Conservation (phyloP, 2,888 invertebrate genomes). For the Aphodius sticticus region DNA sequence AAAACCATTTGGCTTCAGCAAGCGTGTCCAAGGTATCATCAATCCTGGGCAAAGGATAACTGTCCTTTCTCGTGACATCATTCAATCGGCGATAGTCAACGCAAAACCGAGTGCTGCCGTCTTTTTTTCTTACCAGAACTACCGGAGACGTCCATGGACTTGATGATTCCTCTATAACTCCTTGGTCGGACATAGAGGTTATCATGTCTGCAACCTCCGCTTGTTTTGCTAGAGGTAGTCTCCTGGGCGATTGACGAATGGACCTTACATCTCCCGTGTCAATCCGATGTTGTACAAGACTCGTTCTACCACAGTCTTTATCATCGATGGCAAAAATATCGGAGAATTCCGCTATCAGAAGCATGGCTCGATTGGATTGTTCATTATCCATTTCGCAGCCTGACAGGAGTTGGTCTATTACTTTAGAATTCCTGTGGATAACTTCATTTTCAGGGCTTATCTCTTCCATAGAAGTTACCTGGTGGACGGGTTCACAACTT, state of each 20-base stretch:
- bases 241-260: conserved; percentile 8
- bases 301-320: conserved; percentile 5
- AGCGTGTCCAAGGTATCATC: conserved; percentile 36
- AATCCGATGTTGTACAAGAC: background rate
- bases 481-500: too few relatives aligned
- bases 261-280: background rate
- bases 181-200: too few relatives aligned
- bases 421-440: background rate
- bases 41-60: too few relatives aligned
- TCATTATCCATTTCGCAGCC: background rate
- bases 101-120: too few relatives aligned
- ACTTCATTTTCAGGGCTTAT: background rate
- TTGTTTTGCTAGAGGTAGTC: conserved; percentile 13
- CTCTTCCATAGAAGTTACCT: too few relatives aligned
- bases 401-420: background rate
- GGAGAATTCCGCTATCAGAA: background rate
- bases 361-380: background rate
- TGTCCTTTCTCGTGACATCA: too few relatives aligned
- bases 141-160: too few relatives aligned
- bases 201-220: too few relatives aligned
- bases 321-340: background rate
- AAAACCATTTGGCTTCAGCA: background rate
- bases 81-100: too few relatives aligned
- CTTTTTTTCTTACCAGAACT: too few relatives aligned
- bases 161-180: background rate